Base-by-base conservation (phyloP, 2,113 vertebrate genomes). In the Trichechus manatus region DNA sequence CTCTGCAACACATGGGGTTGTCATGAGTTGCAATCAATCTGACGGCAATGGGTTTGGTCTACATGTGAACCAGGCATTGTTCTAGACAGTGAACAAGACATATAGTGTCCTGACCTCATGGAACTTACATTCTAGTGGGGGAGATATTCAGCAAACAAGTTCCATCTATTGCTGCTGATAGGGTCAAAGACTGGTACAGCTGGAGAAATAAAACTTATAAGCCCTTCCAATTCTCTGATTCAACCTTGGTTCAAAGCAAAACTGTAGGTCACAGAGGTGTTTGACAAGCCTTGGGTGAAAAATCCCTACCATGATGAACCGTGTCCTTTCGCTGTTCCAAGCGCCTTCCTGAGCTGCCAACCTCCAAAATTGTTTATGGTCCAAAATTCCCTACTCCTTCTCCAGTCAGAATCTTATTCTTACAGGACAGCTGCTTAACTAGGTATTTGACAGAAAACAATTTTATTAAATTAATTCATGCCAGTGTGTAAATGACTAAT, bases 121-220 rank as follows among this genome's bases (percentile, higher is more conserved):
- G 33, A 39, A n/a, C 36, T 82, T 87, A n/a, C 17, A 17, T 36
- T 82, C 61, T 56, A 53, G 27, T 59, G 17, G 2, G 23, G 13
- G 90, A 85, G 25, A 81, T 11, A 42, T 42, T 56, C 75, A 61
- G 36, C 36, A 94, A 95, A 66, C 20, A 84, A 42, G 56, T 42
- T 72, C 50, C 10, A 64, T 36, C 59, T 47, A 36, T 15, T 20
- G 22, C 39, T 87, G 84, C 83, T 74, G 42, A 53, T 15, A 70
- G 10, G 20, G n/a, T 9, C 74, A 79, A 86, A 81, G 22, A 8
- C 72, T 82, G 77, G 88, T 88, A 36, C 1, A 83, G 20, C 64
- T 47, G 22, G 61, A 87, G 36, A 87, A 89, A 87, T 74, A 88
- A 94, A 83, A 87, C 79, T 42, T 47, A 50, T 29, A 82, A 88